Conservation (phyloP, 1,140 invertebrate genomes). For the Drosophila prosaltans region DNA sequence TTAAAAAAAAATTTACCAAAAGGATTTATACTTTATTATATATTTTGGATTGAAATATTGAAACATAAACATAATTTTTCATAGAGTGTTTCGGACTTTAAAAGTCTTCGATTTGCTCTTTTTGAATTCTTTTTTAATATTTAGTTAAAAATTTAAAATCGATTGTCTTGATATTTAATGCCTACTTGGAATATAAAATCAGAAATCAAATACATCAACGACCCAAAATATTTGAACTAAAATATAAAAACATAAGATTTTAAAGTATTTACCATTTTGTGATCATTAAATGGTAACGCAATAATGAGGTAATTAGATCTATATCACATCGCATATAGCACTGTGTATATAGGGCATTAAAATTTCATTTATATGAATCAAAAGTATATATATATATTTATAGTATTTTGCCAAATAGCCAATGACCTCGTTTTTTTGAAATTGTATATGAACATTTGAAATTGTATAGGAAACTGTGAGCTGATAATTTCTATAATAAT, state of each 20-base stretch:
- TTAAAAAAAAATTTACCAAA: no score
- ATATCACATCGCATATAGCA: not conserved
- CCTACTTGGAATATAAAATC: no score
- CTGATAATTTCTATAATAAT: constrained; percentile 40
- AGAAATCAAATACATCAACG: no score
- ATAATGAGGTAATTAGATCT: not conserved
- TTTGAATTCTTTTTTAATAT: no score
- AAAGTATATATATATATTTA: not conserved
- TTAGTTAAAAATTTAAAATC: no score
- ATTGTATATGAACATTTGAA: constrained; percentile 40
- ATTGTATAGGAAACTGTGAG: constrained; percentile 46
- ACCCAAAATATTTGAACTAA: not conserved
- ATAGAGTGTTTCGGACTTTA: no score
- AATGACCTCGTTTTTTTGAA: constrained; percentile 67
- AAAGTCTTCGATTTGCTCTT: no score
- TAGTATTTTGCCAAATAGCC: constrained; percentile 51
- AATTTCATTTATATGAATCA: constrained; percentile 9
- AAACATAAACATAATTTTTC: no score
- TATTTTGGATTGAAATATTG: no score
- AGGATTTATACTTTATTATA: no score
- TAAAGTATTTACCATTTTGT: not conserved
- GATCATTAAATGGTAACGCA: not conserved
- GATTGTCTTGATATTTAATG: no score
- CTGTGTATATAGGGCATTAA: constrained; percentile 33
- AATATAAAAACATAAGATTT: not conserved